phyloP scores from a whole-genome alignment of 1,140 invertebrate genomes.

The Stegodyphus mimosarum region DNA sequence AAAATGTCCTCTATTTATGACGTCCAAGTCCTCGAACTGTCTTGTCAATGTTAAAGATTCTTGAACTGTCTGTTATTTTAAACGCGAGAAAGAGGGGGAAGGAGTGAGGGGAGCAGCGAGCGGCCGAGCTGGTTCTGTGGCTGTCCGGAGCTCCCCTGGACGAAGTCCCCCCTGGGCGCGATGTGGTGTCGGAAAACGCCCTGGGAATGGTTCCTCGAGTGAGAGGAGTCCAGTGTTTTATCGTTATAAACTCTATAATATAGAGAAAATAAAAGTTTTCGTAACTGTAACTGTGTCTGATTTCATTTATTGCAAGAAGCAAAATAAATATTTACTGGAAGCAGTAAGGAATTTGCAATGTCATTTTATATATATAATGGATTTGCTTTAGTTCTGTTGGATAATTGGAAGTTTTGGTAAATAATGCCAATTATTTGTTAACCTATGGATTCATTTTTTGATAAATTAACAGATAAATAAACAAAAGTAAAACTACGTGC shows the following conservation, averaged over 20 bases:
- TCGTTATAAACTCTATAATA: constrained; percentile 37
- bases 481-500: too few relatives aligned
- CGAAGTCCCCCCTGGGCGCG: constrained; percentile 16
- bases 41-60: background rate
- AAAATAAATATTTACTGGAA: too few relatives aligned
- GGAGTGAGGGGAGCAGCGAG: constrained; percentile 5
- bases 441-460: too few relatives aligned
- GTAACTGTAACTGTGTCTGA: too few relatives aligned
- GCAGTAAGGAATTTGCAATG: too few relatives aligned
- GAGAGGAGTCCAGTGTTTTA: constrained; percentile 27
- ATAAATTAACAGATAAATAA: too few relatives aligned
- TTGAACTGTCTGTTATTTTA: background rate
- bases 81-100: constrained; percentile 5
- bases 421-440: too few relatives aligned
- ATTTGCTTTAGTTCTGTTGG: too few relatives aligned
- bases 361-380: too few relatives aligned
- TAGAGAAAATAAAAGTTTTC: constrained; percentile 36
- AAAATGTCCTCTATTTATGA: background rate
- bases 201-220: constrained; percentile 22
- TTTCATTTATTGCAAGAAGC: too few relatives aligned
- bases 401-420: too few relatives aligned
- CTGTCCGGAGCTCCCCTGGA: constrained; percentile 9
- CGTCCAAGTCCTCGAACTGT: background rate
- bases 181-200: constrained; percentile 21
- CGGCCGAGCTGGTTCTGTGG: constrained; percentile 45